A percentile compares a stretch with the other conserved stretches of the same genome.
These are phyloP conservation scores for Lacanobia oleracea DNA, from an alignment of 2,888 invertebrate genomes.

Conservation along the genomic window DNA sequence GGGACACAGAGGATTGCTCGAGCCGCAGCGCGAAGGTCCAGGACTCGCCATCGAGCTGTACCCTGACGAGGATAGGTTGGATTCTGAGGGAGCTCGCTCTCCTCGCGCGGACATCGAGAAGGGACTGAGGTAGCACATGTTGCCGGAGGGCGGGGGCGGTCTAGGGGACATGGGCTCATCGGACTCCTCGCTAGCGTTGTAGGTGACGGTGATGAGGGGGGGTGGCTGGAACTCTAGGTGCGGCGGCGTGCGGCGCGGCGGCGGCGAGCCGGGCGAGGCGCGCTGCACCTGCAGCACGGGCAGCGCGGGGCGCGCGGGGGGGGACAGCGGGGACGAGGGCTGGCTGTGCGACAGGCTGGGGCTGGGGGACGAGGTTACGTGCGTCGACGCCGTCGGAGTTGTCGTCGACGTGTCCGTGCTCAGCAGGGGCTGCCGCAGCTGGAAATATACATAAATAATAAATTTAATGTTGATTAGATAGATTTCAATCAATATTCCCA, in stretches of 20 bases:
- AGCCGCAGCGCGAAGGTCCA: conserved; percentile 95
- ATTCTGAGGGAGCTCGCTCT: conserved; percentile 95
- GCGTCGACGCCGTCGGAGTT: conserved; percentile 85
- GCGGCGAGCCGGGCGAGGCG: conserved; percentile 92
- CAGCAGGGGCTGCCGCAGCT: conserved; percentile 89
- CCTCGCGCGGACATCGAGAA: conserved; percentile 93
- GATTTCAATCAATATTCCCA: neutral
- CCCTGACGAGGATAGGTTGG: conserved; percentile 95
- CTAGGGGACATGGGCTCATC: conserved; percentile 93
- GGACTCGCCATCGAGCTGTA: conserved; percentile 97
- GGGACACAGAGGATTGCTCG: conserved; percentile 94
- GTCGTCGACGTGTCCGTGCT: conserved; percentile 79
- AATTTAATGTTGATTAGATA: conserved; percentile 12
- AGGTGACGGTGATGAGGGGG: conserved; percentile 94
- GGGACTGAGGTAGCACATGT: conserved; percentile 94
- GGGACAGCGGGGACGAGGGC: conserved; percentile 81
- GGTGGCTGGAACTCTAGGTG: conserved; percentile 92
- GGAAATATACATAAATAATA: conserved; percentile 67
- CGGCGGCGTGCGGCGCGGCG: conserved; percentile 91
- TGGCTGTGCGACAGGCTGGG: conserved; percentile 87
- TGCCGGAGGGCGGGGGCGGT: conserved; percentile 87
- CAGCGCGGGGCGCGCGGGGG: conserved; percentile 77
- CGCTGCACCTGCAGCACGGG: conserved; percentile 91
- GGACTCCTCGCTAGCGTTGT: conserved; percentile 94
- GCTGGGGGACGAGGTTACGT: conserved; percentile 87